Conservation (phyloP, 1,140 invertebrate species). For the Nymphalis io region DNA sequence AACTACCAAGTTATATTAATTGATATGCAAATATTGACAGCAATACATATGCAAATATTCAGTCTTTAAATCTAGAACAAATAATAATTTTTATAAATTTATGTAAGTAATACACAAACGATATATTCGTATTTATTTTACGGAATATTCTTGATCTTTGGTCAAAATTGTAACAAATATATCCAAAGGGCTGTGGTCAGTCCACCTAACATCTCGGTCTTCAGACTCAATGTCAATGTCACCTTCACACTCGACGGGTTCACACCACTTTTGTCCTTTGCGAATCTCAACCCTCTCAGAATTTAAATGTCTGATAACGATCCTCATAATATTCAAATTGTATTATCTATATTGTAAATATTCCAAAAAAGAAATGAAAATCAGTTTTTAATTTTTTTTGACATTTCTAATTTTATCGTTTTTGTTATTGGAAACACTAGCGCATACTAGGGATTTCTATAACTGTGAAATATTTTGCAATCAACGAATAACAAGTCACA, state of each 20-base stretch:
- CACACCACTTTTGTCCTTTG: background rate
- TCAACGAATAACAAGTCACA: too few relatives aligned
- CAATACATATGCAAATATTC: background rate
- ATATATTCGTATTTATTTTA: too few relatives aligned
- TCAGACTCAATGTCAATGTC: conserved; percentile 51
- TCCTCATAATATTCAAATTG: background rate
- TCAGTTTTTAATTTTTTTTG: background rate
- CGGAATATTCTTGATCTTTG: too few relatives aligned
- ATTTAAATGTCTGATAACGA: conserved; percentile 7
- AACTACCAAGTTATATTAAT: conserved; percentile 12
- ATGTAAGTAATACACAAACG: too few relatives aligned
- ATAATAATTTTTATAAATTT: too few relatives aligned
- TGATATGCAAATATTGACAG: conserved; percentile 17
- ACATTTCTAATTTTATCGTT: too few relatives aligned
- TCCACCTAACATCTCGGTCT: background rate
- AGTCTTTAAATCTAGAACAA: too few relatives aligned
- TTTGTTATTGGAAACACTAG: too few relatives aligned
- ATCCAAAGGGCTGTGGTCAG: too few relatives aligned
- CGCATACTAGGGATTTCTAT: too few relatives aligned
- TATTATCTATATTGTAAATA: background rate
- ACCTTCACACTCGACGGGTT: conserved; percentile 40
- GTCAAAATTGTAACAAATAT: too few relatives aligned
- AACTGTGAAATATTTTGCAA: too few relatives aligned
- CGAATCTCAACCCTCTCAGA: background rate
- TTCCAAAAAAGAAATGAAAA: background rate